phyloP scores from a whole-genome alignment of 2,888 invertebrate genomes.

The Papilio gigon region DNA sequence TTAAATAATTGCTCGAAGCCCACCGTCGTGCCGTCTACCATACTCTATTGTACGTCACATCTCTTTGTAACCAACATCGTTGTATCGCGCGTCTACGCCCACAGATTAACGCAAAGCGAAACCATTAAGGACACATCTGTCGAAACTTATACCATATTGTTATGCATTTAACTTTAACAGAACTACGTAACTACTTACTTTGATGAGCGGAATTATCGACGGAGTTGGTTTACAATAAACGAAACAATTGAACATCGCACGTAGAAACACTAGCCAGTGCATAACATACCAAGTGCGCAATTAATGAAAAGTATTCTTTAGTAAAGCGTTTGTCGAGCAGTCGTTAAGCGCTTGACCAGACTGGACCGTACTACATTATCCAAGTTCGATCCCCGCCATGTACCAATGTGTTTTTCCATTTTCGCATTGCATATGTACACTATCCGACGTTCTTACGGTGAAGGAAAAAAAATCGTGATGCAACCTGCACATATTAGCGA shows the following conservation, averaged over 20 bases:
- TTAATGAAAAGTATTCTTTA: too few species aligned
- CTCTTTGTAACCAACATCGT: constrained; percentile 41
- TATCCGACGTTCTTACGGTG: too few species aligned
- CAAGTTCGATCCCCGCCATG: too few species aligned
- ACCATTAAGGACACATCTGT: constrained; percentile 56
- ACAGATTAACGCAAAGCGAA: constrained; percentile 53
- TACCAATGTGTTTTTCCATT: too few species aligned
- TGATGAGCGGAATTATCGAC: neutral
- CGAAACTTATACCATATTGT: constrained; percentile 43
- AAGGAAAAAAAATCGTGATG: too few species aligned
- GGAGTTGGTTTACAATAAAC: neutral
- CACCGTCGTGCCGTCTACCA: constrained; percentile 38
- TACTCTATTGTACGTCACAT: constrained; percentile 37
- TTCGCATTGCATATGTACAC: too few species aligned
- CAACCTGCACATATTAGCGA: too few species aligned
- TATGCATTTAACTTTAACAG: constrained; percentile 11
- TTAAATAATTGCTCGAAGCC: constrained; percentile 35
- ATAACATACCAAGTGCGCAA: too few species aligned
- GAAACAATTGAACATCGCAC: neutral
- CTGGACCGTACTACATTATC: too few species aligned
- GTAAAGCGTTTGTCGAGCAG: too few species aligned
- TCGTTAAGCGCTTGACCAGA: too few species aligned
- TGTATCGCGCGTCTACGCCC: constrained; percentile 54
- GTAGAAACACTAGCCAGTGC: too few species aligned
- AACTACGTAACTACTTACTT: neutral